phyloP scores from a whole-genome alignment of 2,797 vertebrate genomes.

The Crax fasciolata region DNA sequence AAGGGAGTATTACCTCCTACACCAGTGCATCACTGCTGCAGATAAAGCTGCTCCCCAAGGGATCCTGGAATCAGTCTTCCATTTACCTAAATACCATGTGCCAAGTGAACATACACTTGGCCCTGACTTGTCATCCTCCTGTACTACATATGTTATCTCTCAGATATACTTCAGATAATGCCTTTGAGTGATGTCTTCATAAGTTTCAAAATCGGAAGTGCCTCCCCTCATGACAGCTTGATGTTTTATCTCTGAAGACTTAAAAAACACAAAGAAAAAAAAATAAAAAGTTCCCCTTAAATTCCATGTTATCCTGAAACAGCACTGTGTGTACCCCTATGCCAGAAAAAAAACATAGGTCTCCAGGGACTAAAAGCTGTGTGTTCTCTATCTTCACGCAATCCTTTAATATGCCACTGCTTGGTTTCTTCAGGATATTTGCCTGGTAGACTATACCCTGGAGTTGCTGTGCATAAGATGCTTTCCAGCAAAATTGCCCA shows the following conservation, averaged over 20 bases:
- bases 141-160: neutral
- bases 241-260: neutral
- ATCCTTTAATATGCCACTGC: neutral
- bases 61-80: neutral
- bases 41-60: neutral
- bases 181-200: neutral
- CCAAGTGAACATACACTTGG: neutral
- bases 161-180: neutral
- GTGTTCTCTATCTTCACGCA: neutral
- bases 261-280: neutral
- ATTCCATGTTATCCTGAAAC: neutral
- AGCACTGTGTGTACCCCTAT: accelerated
- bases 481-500: neutral
- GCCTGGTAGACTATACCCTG: neutral
- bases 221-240: neutral
- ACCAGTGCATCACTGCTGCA: neutral
- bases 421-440: neutral
- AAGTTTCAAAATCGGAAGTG: slow-evolving; percentile 6
- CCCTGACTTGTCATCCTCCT: neutral
- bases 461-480: neutral
- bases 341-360: neutral
- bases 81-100: neutral
- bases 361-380: accelerated
- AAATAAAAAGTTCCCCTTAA: neutral
- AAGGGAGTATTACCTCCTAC: neutral